A percentile compares a stretch with the other conserved stretches of the same genome.
These are phyloP conservation scores for Tapera naevia DNA, from an alignment of 2,797 vertebrate species.

Conservation along the genomic window DNA sequence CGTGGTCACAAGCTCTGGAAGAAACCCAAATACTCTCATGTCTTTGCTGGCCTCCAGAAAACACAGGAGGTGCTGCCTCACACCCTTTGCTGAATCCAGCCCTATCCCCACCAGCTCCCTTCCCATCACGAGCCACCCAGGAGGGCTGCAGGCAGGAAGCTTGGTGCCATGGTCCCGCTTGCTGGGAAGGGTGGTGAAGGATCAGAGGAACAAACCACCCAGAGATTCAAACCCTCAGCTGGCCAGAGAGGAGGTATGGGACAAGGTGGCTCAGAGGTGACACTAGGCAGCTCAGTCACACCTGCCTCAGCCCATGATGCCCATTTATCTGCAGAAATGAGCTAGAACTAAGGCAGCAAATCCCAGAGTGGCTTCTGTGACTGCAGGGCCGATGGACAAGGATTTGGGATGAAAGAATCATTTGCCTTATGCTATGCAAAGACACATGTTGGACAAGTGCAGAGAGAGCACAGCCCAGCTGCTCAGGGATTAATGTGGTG, in stretches of 20 bases:
- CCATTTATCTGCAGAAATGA: background rate
- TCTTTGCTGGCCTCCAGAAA: background rate
- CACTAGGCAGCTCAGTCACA: background rate
- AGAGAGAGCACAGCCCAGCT: background rate
- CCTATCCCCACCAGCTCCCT: background rate
- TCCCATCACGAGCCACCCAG: fast-evolving
- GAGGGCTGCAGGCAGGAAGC: background rate
- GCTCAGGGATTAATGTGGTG: background rate
- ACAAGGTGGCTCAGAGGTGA: background rate
- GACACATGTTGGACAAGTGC: fast-evolving
- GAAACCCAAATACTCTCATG: background rate
- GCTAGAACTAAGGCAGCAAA: background rate
- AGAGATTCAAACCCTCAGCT: background rate
- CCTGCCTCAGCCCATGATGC: background rate
- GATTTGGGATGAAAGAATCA: background rate
- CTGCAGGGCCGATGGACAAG: fast-evolving
- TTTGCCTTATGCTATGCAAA: background rate
- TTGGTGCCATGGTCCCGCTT: background rate
- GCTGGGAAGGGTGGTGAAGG: fast-evolving
- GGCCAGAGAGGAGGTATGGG: background rate
- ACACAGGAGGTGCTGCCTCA: background rate
- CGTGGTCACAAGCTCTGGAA: background rate
- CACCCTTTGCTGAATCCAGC: background rate
- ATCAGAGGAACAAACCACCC: background rate
- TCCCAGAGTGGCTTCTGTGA: background rate